Evolutionary conservation across 2,113 vertebrate species (phyloP), one percentile per base, ranked within the genome.

Genomic region (Triplophysa siluroides): DNA sequence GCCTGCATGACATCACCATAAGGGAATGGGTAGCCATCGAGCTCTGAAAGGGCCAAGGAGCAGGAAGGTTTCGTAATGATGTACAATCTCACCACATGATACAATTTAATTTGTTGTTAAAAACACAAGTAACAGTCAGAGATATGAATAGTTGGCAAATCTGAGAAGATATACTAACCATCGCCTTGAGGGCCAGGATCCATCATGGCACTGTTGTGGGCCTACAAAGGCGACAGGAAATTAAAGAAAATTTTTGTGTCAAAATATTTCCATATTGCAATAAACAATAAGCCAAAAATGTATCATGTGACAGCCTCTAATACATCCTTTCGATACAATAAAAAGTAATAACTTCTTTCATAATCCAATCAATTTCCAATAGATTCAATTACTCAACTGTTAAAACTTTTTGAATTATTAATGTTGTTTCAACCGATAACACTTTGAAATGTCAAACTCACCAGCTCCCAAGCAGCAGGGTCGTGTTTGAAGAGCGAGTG

Each of bases 401-500:
- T 50, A 13, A 50, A 50, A 50, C 1, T 14, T 14, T 50, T 14
- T 50, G 47, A 50, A 50, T 50, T 3, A 13, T 50, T 50, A 11
- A 47, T 12, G 45, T 47, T 47, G 9, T 47, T 10, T 47, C 13
- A 33, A 8, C 47, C 2, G 12, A 50, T 50, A 14, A 50, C 11
- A 50, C 47, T 11, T 14, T 52, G 14, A 14, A 52, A 10, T n/a
- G 54, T 7, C 58, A 72, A 78, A 89, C 97, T 94, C 88, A 99
- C 97, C 83, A 93, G 86, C 86, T 99, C 96, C 97, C 97, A 99
- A 84, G 96, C 93, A 0, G 85, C 91, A 0, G 95, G 95, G 89
- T 99, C 97, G 0, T 98, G 93, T 86, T 94, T 97, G 92, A 98
- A 99, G 84, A 98, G 94, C 0, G 97, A 95, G 91, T 98, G 97